Evolutionary conservation across 1,140 invertebrate genomes (phyloP).

Genomic region (Drosophila navojoa): DNA sequence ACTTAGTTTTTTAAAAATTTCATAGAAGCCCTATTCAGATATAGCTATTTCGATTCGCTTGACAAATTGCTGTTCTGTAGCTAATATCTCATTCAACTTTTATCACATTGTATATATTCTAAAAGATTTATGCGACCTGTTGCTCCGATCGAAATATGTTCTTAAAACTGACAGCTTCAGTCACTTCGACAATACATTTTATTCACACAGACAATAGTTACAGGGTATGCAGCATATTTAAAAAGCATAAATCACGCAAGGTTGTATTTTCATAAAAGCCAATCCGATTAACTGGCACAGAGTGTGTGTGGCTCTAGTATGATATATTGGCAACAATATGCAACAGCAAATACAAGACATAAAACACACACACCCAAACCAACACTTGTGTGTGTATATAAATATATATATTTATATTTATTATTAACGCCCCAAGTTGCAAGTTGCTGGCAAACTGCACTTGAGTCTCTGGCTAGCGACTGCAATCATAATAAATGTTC

Average conservation of each 20-base stretch:
- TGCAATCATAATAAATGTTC: slow-evolving; percentile 82
- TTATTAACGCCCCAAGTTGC: slow-evolving; percentile 41
- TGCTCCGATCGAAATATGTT: not conserved
- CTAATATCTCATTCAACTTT: too few relatives aligned
- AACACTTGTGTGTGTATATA: slow-evolving; percentile 23
- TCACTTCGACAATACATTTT: not conserved
- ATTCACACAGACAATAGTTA: not conserved
- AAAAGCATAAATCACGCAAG: slow-evolving; percentile 29
- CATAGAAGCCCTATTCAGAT: too few relatives aligned
- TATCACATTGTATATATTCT: not conserved
- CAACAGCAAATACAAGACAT: slow-evolving; percentile 19
- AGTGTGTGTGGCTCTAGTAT: slow-evolving; percentile 40
- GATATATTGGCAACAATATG: slow-evolving; percentile 60
- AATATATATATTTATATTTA: slow-evolving; percentile 44
- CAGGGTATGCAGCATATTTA: slow-evolving; percentile 1
- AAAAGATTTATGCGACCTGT: not conserved
- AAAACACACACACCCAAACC: not conserved
- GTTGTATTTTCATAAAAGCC: slow-evolving; percentile 58
- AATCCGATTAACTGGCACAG: slow-evolving; percentile 13
- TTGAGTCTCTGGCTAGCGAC: slow-evolving; percentile 24
- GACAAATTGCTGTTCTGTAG: too few relatives aligned
- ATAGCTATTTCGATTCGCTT: too few relatives aligned
- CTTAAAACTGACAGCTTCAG: not conserved
- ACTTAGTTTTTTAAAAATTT: too few relatives aligned
- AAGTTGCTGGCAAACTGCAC: slow-evolving; percentile 7